Conservation (phyloP, 1,140 invertebrate genomes). For the Dolichoris vasculosae region DNA sequence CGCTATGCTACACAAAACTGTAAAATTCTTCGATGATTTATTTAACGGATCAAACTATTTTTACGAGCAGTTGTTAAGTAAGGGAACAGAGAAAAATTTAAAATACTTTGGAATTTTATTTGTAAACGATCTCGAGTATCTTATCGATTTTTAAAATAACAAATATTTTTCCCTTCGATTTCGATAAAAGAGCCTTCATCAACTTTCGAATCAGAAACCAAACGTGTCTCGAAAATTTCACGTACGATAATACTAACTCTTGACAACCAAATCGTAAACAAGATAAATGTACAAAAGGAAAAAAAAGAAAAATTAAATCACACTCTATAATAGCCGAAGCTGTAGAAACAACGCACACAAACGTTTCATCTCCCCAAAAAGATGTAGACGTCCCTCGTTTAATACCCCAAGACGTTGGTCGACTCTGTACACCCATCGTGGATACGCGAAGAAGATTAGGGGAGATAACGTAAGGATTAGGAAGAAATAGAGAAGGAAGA, state of each 20-base stretch:
- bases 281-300: background rate
- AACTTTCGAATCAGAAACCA: too few species aligned
- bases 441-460: constrained; percentile 34
- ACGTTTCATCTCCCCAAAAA: background rate
- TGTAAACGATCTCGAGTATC: background rate
- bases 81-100: background rate
- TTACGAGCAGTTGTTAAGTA: background rate
- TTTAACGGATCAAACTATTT: background rate
- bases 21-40: background rate
- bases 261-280: background rate
- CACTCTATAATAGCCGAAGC: background rate
- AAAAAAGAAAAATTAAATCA: background rate
- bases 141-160: background rate
- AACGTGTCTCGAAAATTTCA: background rate
- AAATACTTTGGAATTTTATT: background rate
- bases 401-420: constrained; percentile 18
- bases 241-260: background rate
- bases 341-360: background rate
- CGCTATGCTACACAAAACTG: background rate
- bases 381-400: background rate
- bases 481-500: background rate
- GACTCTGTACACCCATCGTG: background rate
- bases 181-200: too few species aligned
- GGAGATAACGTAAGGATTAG: constrained; percentile 26
- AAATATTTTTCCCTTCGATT: too few species aligned